Base-by-base conservation (phyloP, 2,797 vertebrate genomes). In the Enteromius argenteus region DNA sequence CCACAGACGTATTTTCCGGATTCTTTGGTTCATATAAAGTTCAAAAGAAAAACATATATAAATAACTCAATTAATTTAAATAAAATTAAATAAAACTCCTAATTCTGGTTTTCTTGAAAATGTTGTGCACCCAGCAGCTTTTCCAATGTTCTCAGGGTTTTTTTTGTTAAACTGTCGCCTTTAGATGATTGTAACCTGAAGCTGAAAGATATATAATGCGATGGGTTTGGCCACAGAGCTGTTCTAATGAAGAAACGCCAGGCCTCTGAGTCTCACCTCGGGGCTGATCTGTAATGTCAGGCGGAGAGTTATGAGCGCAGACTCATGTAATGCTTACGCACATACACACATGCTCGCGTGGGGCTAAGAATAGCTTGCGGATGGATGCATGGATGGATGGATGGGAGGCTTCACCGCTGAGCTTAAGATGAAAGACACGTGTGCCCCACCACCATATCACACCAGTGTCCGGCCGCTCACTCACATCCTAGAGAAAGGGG, bases 301-400 rank as follows among this genome's bases (percentile, higher is more conserved):
- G 10, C 4, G 23, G 14, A 23, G 30, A 60, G 73, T 27, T 78
- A 11, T 23, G 64, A 79, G 69, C 19, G 4, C 10, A 76, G 67
- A 81, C 37, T 68, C 83, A 74, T 87, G 83, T 73, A 76, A 84
- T 78, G 44, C 44, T 37, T 2, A n/a, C 8, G 44, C 75, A 79
- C 76, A 71, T 30, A 11, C 35, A 27, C 21, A 53, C 30, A 13
- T 5, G 27, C 17, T 37, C n/a, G 44, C 35, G 5, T 56, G 32
- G 72, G 42, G 49, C 73, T 85, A 81, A 85, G 67, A 85, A 87
- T 87, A 81, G 77, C 17, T 46, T 76, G 42, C 5, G 3, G 73
- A 75, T 74, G 77, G 60, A 81, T n/a, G 23, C 21, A n/a, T 23
- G 8, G 53, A 58, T 19, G 49, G 49, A 51, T 23, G 56, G 56